phyloP scores from a whole-genome alignment of 2,797 vertebrate species.

The Chaetophractus vellerosus region DNA sequence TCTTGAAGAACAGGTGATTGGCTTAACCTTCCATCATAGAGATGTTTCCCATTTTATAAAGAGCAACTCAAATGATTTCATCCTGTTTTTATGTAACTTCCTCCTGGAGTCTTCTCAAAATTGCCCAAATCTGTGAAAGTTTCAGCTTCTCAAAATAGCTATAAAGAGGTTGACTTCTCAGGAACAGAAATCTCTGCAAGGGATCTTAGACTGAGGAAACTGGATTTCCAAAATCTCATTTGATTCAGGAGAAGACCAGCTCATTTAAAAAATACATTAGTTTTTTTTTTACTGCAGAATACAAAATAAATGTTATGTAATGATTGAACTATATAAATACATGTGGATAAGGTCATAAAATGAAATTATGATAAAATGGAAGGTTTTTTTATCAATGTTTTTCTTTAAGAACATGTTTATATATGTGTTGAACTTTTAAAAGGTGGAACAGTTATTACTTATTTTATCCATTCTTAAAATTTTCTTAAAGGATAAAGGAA shows the following conservation, averaged over 20 bases:
- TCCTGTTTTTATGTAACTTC: background rate
- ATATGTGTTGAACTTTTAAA: background rate
- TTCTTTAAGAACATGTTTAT: background rate
- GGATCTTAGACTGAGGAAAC: background rate
- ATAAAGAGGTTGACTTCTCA: background rate
- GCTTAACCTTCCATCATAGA: background rate
- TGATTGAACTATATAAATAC: background rate
- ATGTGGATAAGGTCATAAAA: background rate
- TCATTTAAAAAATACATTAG: background rate
- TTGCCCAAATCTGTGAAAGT: constrained; percentile 21
- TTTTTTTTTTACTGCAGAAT: background rate
- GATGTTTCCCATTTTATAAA: background rate
- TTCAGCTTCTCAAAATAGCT: constrained; percentile 33
- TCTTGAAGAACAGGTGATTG: constrained; percentile 24
- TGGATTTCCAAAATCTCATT: background rate
- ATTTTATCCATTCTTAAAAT: background rate
- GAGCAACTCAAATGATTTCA: background rate
- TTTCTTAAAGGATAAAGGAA: background rate
- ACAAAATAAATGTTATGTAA: background rate
- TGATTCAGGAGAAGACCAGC: background rate
- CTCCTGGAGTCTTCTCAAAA: background rate
- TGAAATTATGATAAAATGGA: background rate
- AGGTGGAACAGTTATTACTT: background rate
- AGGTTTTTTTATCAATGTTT: background rate
- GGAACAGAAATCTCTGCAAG: constrained; percentile 9